A percentile compares a stretch with the other conserved stretches of the same genome.
These are phyloP conservation scores for Cephus cinctus DNA, from an alignment of 1,140 invertebrate species.

Conservation along the genomic window DNA sequence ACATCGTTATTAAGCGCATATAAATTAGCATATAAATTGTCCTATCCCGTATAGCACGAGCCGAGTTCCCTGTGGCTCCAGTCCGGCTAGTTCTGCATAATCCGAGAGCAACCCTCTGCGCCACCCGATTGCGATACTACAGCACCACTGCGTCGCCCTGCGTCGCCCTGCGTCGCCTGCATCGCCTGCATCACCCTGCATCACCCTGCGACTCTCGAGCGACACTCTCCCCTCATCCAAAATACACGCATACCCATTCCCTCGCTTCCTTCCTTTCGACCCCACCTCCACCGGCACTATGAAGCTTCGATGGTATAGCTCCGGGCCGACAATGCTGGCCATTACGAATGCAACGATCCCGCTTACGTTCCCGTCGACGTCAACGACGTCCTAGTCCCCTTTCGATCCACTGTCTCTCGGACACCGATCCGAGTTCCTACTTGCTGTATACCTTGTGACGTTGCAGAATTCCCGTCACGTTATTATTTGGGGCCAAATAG, in stretches of 20 bases:
- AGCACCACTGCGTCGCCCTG: slow-evolving; percentile 20
- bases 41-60: slow-evolving; percentile 25
- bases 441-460: too few species aligned
- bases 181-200: slow-evolving; percentile 29
- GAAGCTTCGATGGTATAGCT: too few species aligned
- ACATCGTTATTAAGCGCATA: slow-evolving; percentile 58
- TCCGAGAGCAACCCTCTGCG: slow-evolving; percentile 37
- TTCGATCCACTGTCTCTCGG: too few species aligned
- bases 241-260: slow-evolving; percentile 4
- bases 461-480: too few species aligned
- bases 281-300: slow-evolving; percentile 18
- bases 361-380: too few species aligned
- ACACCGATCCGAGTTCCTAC: too few species aligned
- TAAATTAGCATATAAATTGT: slow-evolving; percentile 60
- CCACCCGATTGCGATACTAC: too few species aligned
- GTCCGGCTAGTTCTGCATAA: slow-evolving; percentile 41
- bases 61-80: too few species aligned
- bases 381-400: too few species aligned
- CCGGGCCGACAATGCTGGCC: slow-evolving; percentile 39
- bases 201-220: background rate
- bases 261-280: slow-evolving; percentile 1
- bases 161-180: slow-evolving; percentile 36
- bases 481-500: too few species aligned
- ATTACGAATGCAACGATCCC: slow-evolving; percentile 45
- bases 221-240: background rate